Evolutionary conservation across 2,113 vertebrate genomes (phyloP).

Genomic region (Globicephala melas): DNA sequence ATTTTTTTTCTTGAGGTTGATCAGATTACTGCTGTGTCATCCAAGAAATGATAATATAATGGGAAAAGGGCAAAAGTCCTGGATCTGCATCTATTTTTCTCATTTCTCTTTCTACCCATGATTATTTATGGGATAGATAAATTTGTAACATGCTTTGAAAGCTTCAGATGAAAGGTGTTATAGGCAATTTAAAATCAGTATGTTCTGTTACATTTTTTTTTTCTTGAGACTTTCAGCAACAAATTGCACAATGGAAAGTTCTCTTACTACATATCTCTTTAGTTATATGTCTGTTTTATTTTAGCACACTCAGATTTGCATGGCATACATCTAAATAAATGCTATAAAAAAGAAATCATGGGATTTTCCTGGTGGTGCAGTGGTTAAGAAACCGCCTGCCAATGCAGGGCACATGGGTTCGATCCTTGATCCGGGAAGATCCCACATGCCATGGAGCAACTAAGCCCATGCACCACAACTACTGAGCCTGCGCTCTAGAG

Average conservation of each 20-base stretch:
- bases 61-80: slow-evolving; percentile 36
- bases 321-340: background rate
- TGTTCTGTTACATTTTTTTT: slow-evolving; percentile 45
- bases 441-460: too few species aligned
- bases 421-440: too few species aligned
- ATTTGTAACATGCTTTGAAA: slow-evolving; percentile 51
- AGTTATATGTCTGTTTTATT: background rate
- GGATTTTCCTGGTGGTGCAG: too few species aligned
- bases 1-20: background rate
- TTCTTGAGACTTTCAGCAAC: background rate
- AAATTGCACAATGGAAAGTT: slow-evolving; percentile 5
- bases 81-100: slow-evolving; percentile 49
- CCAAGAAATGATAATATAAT: slow-evolving; percentile 28
- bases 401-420: too few species aligned
- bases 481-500: too few species aligned
- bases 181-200: slow-evolving; percentile 25
- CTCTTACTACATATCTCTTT: background rate
- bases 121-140: slow-evolving; percentile 67
- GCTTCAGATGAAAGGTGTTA: slow-evolving; percentile 55
- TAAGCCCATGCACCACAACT: too few species aligned
- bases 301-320: background rate
- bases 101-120: slow-evolving; percentile 47
- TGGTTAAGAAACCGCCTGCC: too few species aligned
- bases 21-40: slow-evolving; percentile 33
- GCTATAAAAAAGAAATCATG: background rate